A percentile compares a stretch with the other conserved stretches of the same genome.
These are phyloP conservation scores for human DNA, from an alignment of 2,113 vertebrate species.

Conservation along the genomic window GRCh38 chr17:52649501-52650000, in stretches of 20 bases:
- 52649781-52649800: not conserved
- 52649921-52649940: not conserved
- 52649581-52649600: not conserved
- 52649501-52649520: not conserved
- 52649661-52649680: not conserved
- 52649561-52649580: not conserved
- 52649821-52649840: not conserved
- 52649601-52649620: not conserved
- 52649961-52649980: not conserved
- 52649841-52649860: not conserved
- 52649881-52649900: not conserved
- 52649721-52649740: not conserved
- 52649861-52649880: not conserved
- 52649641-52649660: not conserved
- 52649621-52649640: constrained; percentile 1
- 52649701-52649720: not conserved
- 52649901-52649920: not conserved
- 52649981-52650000: not conserved
- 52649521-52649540: not conserved
- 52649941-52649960: not conserved
- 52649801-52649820: accelerated
- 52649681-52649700: not conserved
- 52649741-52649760: not conserved
- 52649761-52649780: not conserved
- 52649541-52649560: not conserved